Evolutionary conservation across 2,113 vertebrate species (phyloP).

Genomic region (Neodon shergylaensis): DNA sequence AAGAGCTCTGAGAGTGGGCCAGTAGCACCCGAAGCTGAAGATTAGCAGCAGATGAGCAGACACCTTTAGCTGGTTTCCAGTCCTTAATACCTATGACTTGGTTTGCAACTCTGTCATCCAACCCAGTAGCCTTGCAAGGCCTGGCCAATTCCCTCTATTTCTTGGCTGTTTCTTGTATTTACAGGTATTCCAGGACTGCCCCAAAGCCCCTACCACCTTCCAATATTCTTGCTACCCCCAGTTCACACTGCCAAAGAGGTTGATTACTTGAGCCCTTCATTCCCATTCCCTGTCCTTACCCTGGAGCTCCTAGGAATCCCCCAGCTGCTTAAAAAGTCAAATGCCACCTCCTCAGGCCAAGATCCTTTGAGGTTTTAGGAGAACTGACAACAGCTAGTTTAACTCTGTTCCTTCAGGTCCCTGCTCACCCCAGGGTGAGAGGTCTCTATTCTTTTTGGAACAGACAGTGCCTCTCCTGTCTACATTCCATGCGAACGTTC

Average conservation of each 20-base stretch:
- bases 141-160: neutral
- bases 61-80: neutral
- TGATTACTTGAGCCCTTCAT: no score
- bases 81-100: neutral
- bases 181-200: neutral
- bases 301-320: neutral
- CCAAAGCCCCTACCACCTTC: neutral
- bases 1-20: no score
- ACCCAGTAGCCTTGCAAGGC: neutral
- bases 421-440: neutral
- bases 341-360: neutral
- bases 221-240: neutral
- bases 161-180: neutral
- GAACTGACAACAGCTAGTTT: neutral
- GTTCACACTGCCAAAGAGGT: neutral
- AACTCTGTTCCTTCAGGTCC: neutral
- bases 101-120: neutral
- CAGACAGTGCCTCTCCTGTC: neutral
- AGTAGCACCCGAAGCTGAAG: neutral
- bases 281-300: conserved; percentile 36
- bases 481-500: conserved; percentile 60
- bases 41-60: no score
- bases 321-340: neutral
- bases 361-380: conserved; percentile 24
- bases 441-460: conserved; percentile 58